phyloP scores from a whole-genome alignment of 1,140 invertebrate genomes.

The Trissolcus basalis region DNA sequence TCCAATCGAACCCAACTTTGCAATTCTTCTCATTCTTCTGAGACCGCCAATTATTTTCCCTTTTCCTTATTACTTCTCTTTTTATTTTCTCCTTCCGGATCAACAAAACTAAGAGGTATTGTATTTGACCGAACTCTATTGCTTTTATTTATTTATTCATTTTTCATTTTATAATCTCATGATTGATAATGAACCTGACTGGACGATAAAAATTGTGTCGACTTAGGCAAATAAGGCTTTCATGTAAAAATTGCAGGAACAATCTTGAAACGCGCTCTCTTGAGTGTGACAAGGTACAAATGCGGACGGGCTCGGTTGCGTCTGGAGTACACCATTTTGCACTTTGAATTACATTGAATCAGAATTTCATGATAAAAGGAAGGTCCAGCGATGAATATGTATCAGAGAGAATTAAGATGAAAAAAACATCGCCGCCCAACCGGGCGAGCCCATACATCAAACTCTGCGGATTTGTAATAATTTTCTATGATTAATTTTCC shows the following conservation, averaged over 20 bases:
- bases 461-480: too few relatives aligned
- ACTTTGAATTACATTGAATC: constrained; percentile 31
- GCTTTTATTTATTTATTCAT: background rate
- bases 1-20: constrained; percentile 16
- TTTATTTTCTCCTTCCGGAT: background rate
- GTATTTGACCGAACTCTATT: background rate
- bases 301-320: constrained; percentile 25
- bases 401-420: constrained; percentile 22
- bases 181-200: background rate
- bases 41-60: constrained; percentile 7
- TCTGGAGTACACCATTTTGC: constrained; percentile 33
- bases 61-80: too few relatives aligned
- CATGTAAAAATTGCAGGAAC: constrained; percentile 29
- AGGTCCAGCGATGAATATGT: constrained; percentile 14
- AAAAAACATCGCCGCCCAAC: background rate
- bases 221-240: constrained; percentile 31
- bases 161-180: background rate
- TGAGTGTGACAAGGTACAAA: constrained; percentile 35
- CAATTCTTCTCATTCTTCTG: constrained; percentile 11
- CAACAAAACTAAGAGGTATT: background rate
- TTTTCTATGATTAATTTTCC: too few relatives aligned
- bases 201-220: constrained; percentile 6
- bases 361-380: constrained; percentile 21
- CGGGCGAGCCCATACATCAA: too few relatives aligned
- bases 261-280: constrained; percentile 25